Evolutionary conservation across 2,888 invertebrate species (phyloP), one percentile per base, ranked within the genome.

Genomic region (Linyphia triangularis): DNA sequence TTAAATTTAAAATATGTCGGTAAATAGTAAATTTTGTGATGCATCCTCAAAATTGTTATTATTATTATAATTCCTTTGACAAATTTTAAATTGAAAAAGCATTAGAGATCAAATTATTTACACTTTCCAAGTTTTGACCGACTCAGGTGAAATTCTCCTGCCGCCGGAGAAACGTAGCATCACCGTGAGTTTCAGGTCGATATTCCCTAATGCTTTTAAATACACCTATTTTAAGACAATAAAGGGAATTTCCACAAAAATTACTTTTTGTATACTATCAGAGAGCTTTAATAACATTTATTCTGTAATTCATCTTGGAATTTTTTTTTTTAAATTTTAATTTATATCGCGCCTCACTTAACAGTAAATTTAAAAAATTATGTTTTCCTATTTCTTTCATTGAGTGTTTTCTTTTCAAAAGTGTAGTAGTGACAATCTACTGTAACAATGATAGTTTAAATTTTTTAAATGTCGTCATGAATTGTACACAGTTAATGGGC

Each of bases 101-200:
- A n/a, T n/a, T n/a, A n/a, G n/a, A n/a, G n/a, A n/a, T n/a, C n/a
- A n/a, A n/a, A n/a, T n/a, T n/a, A n/a, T n/a, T n/a, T n/a, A n/a
- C n/a, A n/a, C n/a, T n/a, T n/a, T n/a, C n/a, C 5, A 13, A 51
- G 51, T 67, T 65, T 61, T 59, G 30, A 40, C 40, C 37, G 77
- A 22, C 7, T 16, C 9, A 16, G 24, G 19, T 22, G 26, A 26
- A 77, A 77, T 40, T 77, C 24, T 16, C 33, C 37, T 63, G 77
- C 77, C 77, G 77, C 33, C 57, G 4, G 40, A 24, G 24, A 28
- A 24, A 26, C 37, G 77, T 40, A 37, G 37, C 3, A n/a, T 33
- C 16, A 7, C 77, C 24, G 77, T 61, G 63, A 77, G 16, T 22
- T n/a, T 6, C 6, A 26, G 61, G 37, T 77, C 77, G 63, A 77